phyloP scores from a whole-genome alignment of 2,888 invertebrate genomes.

The Ennomos quercinarius region DNA sequence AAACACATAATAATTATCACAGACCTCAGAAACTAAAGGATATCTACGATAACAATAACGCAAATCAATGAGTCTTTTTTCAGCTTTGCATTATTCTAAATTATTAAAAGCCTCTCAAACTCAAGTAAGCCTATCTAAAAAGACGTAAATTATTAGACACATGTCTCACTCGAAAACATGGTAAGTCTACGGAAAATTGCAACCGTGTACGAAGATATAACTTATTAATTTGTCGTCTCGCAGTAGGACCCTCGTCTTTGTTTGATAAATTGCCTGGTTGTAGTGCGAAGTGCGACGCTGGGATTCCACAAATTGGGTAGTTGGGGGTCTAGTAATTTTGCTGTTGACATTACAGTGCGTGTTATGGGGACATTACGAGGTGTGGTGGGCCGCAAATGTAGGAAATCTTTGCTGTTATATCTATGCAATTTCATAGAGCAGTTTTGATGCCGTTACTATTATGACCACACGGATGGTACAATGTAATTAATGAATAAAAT shows the following conservation, averaged over 20 bases:
- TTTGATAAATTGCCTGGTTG: constrained; percentile 39
- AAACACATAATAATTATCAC: too few species aligned
- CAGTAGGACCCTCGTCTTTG: constrained; percentile 39
- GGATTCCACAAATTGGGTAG: constrained; percentile 36
- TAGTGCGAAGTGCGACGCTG: constrained; percentile 33
- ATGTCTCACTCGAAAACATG: constrained; percentile 29
- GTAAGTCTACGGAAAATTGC: constrained; percentile 57
- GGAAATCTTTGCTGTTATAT: neutral
- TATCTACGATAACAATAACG: too few species aligned
- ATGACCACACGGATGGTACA: too few species aligned
- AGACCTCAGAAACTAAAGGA: too few species aligned
- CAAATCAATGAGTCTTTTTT: too few species aligned
- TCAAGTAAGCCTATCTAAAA: constrained; percentile 14
- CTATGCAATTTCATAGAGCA: too few species aligned
- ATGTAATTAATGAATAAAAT: too few species aligned
- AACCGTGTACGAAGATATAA: constrained; percentile 57
- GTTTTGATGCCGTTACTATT: too few species aligned
- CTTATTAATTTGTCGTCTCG: constrained; percentile 63
- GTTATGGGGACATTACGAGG: constrained; percentile 20
- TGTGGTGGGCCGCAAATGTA: constrained; percentile 8
- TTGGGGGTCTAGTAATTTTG: constrained; percentile 26
- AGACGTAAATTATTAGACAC: constrained; percentile 38
- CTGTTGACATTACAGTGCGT: constrained; percentile 22
- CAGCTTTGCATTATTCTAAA: too few species aligned
- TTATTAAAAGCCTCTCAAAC: too few species aligned